Percentiles rank a stretch among this genome's conserved stretches.
These are phyloP conservation scores for Seriola quinqueradiata DNA, from an alignment of 2,113 vertebrate genomes.

Conservation along the genomic window DNA sequence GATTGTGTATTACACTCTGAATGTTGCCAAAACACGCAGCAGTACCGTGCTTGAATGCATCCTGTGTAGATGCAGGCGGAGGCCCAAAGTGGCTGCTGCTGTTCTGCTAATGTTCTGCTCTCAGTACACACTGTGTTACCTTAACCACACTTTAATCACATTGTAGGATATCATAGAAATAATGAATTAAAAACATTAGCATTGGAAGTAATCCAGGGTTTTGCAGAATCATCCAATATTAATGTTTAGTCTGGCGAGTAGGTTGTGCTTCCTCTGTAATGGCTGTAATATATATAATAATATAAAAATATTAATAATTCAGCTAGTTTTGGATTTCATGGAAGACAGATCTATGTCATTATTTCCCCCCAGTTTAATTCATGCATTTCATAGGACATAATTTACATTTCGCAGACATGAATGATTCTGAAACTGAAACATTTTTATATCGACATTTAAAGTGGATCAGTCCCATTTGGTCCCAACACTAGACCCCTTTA, in stretches of 20 bases:
- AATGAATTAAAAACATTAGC: too few relatives aligned
- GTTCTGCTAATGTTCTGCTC: background rate
- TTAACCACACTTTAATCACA: too few relatives aligned
- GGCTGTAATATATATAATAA: background rate
- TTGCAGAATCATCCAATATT: background rate
- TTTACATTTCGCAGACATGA: too few relatives aligned
- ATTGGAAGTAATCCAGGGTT: background rate
- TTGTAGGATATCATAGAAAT: too few relatives aligned
- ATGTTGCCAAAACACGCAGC: background rate
- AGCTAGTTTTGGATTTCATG: background rate
- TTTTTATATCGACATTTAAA: conserved; percentile 9
- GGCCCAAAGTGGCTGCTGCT: background rate
- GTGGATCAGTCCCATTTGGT: conserved; percentile 21
- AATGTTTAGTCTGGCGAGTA: background rate
- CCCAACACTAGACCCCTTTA: background rate
- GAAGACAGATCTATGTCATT: too few relatives aligned
- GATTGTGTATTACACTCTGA: background rate
- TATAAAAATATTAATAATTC: background rate
- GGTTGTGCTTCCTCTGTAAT: background rate
- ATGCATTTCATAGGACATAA: too few relatives aligned
- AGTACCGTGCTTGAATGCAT: background rate
- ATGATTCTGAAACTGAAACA: too few relatives aligned
- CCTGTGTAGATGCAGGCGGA: background rate
- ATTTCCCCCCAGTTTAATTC: too few relatives aligned
- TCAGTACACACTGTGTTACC: background rate